A percentile compares a stretch with the other conserved stretches of the same genome.
phyloP scores from a whole-genome alignment of 2,888 invertebrate genomes.

The Rhimphoctona megacephalus region DNA sequence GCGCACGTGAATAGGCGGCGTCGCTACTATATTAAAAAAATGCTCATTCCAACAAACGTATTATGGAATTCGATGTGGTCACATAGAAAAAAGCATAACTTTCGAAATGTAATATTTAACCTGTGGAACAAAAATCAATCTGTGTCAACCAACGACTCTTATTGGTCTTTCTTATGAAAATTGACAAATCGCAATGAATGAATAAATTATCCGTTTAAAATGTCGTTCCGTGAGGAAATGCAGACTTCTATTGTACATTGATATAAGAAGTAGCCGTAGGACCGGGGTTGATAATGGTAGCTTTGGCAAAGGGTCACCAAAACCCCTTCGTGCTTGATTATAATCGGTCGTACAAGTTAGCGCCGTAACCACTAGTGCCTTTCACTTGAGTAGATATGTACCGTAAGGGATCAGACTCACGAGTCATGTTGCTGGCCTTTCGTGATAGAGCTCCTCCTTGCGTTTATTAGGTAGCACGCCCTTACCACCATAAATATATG shows the following conservation, averaged over 20 bases:
- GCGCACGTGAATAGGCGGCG: too few species aligned
- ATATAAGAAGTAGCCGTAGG: neutral
- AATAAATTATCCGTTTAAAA: neutral
- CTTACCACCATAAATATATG: neutral
- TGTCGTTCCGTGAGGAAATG: neutral
- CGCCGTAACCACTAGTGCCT: conserved; percentile 47
- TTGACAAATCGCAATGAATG: neutral
- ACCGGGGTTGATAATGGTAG: conserved; percentile 14
- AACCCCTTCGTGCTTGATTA: conserved; percentile 62
- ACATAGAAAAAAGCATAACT: too few species aligned
- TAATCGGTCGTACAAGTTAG: conserved; percentile 52
- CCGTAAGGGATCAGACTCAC: conserved; percentile 7
- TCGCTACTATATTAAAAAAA: too few species aligned
- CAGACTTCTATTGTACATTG: neutral
- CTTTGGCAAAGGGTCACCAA: conserved; percentile 8
- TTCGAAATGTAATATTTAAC: too few species aligned
- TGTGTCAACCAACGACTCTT: neutral
- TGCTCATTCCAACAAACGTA: too few species aligned
- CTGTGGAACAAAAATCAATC: neutral
- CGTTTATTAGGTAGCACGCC: conserved; percentile 32
- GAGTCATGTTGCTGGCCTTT: conserved; percentile 30
- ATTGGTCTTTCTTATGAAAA: neutral
- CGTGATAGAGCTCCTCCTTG: conserved; percentile 33
- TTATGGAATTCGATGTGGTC: too few species aligned
- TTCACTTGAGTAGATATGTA: conserved; percentile 30